A percentile compares a stretch with the other conserved stretches of the same genome.
Conservation (phyloP, 2,888 invertebrate species). For the Thera obeliscata region DNA sequence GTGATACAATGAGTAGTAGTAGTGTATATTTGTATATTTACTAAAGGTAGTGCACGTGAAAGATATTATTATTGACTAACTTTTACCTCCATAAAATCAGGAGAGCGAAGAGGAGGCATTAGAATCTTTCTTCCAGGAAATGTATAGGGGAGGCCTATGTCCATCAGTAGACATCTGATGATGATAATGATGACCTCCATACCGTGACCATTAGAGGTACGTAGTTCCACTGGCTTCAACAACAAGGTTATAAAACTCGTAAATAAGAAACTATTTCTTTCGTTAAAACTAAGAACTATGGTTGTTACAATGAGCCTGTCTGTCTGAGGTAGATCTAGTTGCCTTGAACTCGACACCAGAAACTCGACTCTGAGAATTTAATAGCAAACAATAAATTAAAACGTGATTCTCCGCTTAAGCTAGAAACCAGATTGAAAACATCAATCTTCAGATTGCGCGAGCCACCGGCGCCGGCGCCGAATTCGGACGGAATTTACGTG, state of each 20-base stretch:
- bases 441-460: constrained; percentile 39
- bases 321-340: constrained; percentile 11
- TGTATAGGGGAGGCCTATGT: no score
- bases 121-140: no score
- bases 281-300: not conserved
- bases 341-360: constrained; percentile 25
- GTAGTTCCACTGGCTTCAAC: no score
- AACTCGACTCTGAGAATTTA: constrained; percentile 28
- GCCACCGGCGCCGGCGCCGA: constrained; percentile 37
- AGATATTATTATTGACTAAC: no score
- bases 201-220: no score
- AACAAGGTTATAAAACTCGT: constrained; percentile 19
- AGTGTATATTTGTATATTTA: no score
- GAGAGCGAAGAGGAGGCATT: no score
- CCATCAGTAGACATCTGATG: no score
- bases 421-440: constrained; percentile 40
- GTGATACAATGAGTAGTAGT: no score
- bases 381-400: constrained; percentile 38
- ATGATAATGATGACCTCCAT: no score
- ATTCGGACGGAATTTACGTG: constrained; percentile 19
- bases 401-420: constrained; percentile 22
- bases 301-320: constrained; percentile 12
- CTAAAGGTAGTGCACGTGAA: no score
- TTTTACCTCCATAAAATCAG: no score
- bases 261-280: not conserved